phyloP scores from a whole-genome alignment of 2,113 vertebrate genomes.

The Phrynosoma blainvillii region DNA sequence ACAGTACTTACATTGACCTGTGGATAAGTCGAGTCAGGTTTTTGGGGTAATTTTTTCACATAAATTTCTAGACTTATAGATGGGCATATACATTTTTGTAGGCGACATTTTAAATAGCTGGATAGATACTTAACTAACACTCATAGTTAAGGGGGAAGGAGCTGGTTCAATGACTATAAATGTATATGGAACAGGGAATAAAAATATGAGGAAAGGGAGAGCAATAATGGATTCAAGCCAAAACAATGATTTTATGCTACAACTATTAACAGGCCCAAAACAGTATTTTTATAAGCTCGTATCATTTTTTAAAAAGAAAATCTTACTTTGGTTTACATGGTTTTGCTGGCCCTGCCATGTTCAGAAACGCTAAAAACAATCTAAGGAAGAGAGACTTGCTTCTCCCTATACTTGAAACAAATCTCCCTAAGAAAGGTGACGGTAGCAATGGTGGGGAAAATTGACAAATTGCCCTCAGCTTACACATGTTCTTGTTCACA shows the following conservation, averaged over 20 bases:
- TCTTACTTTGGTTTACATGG: neutral
- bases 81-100: too few relatives aligned
- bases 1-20: too few relatives aligned
- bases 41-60: too few relatives aligned
- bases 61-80: too few relatives aligned
- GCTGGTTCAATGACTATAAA: neutral
- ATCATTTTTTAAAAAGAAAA: neutral
- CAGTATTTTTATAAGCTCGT: neutral
- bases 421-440: constrained; percentile 12
- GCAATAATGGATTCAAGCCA: neutral
- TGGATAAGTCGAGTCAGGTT: too few relatives aligned
- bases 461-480: constrained; percentile 41
- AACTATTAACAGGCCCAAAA: constrained; percentile 40
- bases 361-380: constrained; percentile 29
- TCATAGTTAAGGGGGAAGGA: neutral
- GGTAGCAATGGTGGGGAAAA: neutral
- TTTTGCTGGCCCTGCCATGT: constrained; percentile 20
- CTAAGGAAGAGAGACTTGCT: constrained; percentile 31
- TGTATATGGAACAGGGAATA: neutral
- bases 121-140: neutral
- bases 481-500: constrained; percentile 34
- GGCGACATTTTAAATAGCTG: neutral
- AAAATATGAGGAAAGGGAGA: neutral
- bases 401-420: constrained; percentile 10
- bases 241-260: constrained; percentile 16